A percentile compares a stretch with the other conserved stretches of the same genome.
Evolutionary conservation across 1,140 invertebrate genomes (phyloP).

Genomic region (Laupala kohalensis): DNA sequence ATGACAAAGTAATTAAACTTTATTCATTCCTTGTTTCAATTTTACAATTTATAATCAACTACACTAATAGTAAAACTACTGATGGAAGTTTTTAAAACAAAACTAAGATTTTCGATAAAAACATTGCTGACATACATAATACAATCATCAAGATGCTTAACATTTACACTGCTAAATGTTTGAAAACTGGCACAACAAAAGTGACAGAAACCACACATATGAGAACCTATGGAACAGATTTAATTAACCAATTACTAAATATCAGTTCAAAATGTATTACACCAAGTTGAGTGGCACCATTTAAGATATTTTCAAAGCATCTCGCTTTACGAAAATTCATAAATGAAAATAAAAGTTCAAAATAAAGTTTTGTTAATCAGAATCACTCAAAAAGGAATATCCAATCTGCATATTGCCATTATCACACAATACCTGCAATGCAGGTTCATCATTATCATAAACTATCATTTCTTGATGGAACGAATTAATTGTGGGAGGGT

Average conservation of each 20-base stretch:
- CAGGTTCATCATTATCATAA: background rate
- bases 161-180: too few species aligned
- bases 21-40: background rate
- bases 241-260: background rate
- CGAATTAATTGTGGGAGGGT: slow-evolving; percentile 41
- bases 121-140: too few species aligned
- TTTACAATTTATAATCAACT: background rate
- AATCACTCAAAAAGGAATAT: background rate
- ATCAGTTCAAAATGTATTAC: background rate
- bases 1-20: background rate
- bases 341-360: background rate
- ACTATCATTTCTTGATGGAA: background rate
- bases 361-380: background rate
- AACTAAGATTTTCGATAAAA: background rate
- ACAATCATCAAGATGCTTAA: too few species aligned
- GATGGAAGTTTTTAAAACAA: background rate
- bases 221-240: background rate
- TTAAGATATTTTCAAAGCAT: background rate
- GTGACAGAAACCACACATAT: background rate
- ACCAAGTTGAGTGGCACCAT: too few species aligned
- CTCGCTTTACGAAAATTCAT: background rate
- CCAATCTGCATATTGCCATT: background rate
- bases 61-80: background rate
- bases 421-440: background rate
- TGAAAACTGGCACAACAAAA: background rate